These are phyloP conservation scores for Hycleus phaleratus DNA, from an alignment of 1,140 invertebrate species.

Conservation along the genomic window DNA sequence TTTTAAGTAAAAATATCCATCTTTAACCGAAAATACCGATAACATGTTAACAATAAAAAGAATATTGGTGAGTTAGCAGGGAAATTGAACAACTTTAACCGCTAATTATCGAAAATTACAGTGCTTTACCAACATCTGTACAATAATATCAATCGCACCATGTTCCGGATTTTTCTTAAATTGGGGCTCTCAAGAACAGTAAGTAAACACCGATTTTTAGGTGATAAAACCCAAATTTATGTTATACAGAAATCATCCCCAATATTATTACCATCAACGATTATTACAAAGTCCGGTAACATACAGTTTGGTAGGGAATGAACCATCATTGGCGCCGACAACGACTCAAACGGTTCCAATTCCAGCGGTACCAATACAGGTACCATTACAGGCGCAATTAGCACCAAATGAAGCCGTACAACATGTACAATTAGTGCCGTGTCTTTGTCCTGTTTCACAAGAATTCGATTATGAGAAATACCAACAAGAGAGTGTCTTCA, in stretches of 20 bases:
- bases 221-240: neutral
- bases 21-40: neutral
- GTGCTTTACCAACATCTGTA: neutral
- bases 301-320: neutral
- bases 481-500: no score
- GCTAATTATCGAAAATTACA: neutral
- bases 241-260: neutral
- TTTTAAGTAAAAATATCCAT: neutral
- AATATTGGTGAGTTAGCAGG: neutral
- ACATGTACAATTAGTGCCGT: constrained; percentile 45
- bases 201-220: constrained; percentile 1
- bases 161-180: constrained; percentile 5
- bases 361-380: constrained; percentile 2
- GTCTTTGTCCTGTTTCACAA: constrained; percentile 46
- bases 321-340: neutral
- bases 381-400: constrained; percentile 8
- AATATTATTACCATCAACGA: constrained; percentile 5
- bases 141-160: neutral
- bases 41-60: neutral
- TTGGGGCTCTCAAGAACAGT: constrained; percentile 4
- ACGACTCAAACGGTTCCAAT: neutral
- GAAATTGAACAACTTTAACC: neutral
- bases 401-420: constrained; percentile 23
- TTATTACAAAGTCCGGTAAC: neutral
- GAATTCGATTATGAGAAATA: constrained; percentile 6